Conservation (phyloP, 2,797 vertebrate genomes). For the Eulemur coronatus region DNA sequence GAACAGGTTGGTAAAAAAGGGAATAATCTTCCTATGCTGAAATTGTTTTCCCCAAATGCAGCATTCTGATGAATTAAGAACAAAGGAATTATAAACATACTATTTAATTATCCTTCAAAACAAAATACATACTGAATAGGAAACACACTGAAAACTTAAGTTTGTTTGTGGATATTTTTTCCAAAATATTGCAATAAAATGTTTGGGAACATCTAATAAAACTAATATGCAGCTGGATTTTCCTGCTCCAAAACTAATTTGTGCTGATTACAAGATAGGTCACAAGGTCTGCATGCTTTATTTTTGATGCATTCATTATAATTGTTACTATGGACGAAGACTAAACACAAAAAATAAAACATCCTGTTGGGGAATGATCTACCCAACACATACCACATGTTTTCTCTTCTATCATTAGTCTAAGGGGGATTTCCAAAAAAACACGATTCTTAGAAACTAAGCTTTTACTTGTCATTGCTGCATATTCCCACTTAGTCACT, state of each 20-base stretch:
- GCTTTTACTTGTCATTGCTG: slow-evolving; percentile 39
- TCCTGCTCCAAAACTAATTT: slow-evolving; percentile 61
- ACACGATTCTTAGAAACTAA: slow-evolving; percentile 60
- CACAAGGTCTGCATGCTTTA: slow-evolving; percentile 65
- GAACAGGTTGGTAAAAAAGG: slow-evolving; percentile 10
- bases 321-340: slow-evolving; percentile 73
- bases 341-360: slow-evolving; percentile 75
- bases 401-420: slow-evolving; percentile 57
- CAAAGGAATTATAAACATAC: slow-evolving; percentile 65
- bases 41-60: slow-evolving; percentile 45
- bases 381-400: slow-evolving; percentile 59
- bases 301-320: slow-evolving; percentile 68
- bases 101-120: slow-evolving; percentile 61
- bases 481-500: slow-evolving; percentile 62
- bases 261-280: slow-evolving; percentile 68
- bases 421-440: slow-evolving; percentile 74
- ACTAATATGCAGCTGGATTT: slow-evolving; percentile 66
- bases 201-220: slow-evolving; percentile 78
- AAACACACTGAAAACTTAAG: slow-evolving; percentile 70
- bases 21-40: not conserved
- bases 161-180: slow-evolving; percentile 47
- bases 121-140: slow-evolving; percentile 68
- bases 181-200: slow-evolving; percentile 69
- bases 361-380: slow-evolving; percentile 66
- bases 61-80: slow-evolving; percentile 59